phyloP scores from a whole-genome alignment of 2,113 vertebrate genomes.

The Struthio camelus region DNA sequence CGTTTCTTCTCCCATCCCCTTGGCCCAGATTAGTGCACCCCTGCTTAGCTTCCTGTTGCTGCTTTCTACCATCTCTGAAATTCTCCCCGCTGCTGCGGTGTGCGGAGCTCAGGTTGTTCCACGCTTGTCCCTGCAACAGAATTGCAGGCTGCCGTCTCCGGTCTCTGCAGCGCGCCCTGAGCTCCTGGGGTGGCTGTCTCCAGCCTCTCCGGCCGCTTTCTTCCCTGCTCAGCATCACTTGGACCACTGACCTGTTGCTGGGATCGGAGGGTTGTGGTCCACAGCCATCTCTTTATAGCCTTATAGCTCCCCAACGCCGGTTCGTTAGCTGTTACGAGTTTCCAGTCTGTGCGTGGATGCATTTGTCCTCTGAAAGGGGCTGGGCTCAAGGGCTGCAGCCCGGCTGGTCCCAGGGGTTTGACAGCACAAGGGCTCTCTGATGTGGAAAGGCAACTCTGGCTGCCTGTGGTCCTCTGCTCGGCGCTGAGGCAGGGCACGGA shows the following conservation, averaged over 20 bases:
- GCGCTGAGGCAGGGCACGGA: accelerated
- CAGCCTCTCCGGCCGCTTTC: not conserved
- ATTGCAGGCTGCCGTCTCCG: not conserved
- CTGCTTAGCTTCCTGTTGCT: not conserved
- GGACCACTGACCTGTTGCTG: not conserved
- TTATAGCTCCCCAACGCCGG: not conserved
- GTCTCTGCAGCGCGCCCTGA: not conserved
- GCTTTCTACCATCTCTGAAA: not conserved
- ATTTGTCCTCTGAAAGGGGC: not conserved
- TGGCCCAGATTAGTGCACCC: not conserved
- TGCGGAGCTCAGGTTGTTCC: not conserved
- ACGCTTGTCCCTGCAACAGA: not conserved
- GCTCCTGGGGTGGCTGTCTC: not conserved
- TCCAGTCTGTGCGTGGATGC: not conserved
- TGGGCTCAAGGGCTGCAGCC: not conserved
- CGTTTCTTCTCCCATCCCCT: not conserved
- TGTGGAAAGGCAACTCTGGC: not conserved
- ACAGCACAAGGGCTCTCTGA: not conserved
- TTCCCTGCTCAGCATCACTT: not conserved
- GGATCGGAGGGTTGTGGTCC: not conserved
- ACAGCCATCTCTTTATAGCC: not conserved
- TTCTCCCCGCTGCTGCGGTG: not conserved
- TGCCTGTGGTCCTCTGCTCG: not conserved
- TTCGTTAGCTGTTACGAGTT: not conserved
- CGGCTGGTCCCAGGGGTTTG: not conserved